Base-by-base conservation (phyloP, 1,140 invertebrate species). In the Ips typographus region DNA sequence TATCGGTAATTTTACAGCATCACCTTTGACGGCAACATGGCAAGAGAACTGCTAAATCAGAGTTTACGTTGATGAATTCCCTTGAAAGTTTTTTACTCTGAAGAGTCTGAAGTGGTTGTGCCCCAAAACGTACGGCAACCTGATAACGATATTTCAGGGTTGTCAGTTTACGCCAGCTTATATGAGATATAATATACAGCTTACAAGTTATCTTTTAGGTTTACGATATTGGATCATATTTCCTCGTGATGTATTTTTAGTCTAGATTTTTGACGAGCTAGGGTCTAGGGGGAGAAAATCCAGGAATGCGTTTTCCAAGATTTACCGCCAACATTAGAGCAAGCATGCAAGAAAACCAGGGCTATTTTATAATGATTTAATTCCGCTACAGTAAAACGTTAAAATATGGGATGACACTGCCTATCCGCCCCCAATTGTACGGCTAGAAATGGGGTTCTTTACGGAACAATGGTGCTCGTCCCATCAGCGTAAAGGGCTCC, bases 111-210 rank as follows among this genome's bases (percentile, higher is more conserved):
- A 22, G 22, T 22, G 22, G 22, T 22, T 22, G 51, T 37, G 41
- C 41, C 42, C 42, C 40, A 1, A 42, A 59, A 53, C 53, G 43
- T 47, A 67, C 44, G 56, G 3, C 52, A 41, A 47, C 8, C 59
- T 41, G 67, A 69, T 69, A 69, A 69, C 59, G 67, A 69, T 69
- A 69, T 69, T 62, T 69, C 56, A 67, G 59, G 59, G 44, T 47
- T 41, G 60, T 69, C 67, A 63, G 59, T 62, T 69, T 63, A 49
- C 60, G 39, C 51, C 52, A 55, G 41, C 59, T 62, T 63, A 63
- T 63, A 67, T 41, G 52, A 55, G 58, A 62, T 56, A 63, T 69
- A 22, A 22, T 22, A 63, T 44, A 62, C 67, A 47, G 59, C 51
- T 69, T 69, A 69, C 51, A 61, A 62, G 58, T 62, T 57, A 62